A percentile compares a stretch with the other conserved stretches of the same genome.
These are phyloP conservation scores for Boloria selene DNA, from an alignment of 2,888 invertebrate genomes.

Conservation along the genomic window DNA sequence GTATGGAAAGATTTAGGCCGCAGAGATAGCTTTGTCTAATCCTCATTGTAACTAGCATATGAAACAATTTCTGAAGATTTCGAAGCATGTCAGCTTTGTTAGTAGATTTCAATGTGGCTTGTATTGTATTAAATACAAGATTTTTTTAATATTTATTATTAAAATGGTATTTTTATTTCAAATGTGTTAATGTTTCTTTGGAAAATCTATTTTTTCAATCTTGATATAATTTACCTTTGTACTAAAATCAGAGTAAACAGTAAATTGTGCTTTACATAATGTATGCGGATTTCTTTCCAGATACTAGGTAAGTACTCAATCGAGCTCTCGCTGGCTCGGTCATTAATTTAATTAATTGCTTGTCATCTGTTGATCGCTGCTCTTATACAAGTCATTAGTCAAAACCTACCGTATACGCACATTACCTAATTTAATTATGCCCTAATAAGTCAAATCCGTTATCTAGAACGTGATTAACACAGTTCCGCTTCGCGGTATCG, in stretches of 20 bases:
- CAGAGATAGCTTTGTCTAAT: slow-evolving; percentile 33
- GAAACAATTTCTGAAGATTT: slow-evolving; percentile 13
- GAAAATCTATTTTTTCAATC: too few species aligned
- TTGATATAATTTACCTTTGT: too few species aligned
- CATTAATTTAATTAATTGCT: slow-evolving; percentile 75
- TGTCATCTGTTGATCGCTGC: slow-evolving; percentile 74
- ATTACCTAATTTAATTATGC: slow-evolving; percentile 53
- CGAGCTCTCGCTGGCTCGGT: slow-evolving; percentile 45
- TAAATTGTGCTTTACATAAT: background rate
- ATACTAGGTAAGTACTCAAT: slow-evolving; percentile 32
- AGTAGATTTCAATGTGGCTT: slow-evolving; percentile 6
- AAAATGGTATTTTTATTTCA: background rate
- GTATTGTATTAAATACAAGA: slow-evolving; percentile 5
- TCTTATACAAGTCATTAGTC: slow-evolving; percentile 68
- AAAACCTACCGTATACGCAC: slow-evolving; percentile 54
- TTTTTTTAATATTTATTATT: background rate
- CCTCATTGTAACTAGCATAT: slow-evolving; percentile 19
- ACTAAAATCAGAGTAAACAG: too few species aligned
- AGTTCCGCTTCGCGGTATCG: slow-evolving; percentile 30
- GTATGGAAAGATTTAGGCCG: slow-evolving; percentile 34
- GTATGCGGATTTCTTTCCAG: slow-evolving; percentile 14
- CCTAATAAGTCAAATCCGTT: slow-evolving; percentile 60
- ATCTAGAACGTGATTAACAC: slow-evolving; percentile 55
- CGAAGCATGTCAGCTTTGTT: slow-evolving; percentile 8
- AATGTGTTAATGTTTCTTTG: too few species aligned